Evolutionary conservation across 2,113 vertebrate genomes (phyloP), one percentile per base, ranked within the genome.

Genomic region (Lates calcarifer): DNA sequence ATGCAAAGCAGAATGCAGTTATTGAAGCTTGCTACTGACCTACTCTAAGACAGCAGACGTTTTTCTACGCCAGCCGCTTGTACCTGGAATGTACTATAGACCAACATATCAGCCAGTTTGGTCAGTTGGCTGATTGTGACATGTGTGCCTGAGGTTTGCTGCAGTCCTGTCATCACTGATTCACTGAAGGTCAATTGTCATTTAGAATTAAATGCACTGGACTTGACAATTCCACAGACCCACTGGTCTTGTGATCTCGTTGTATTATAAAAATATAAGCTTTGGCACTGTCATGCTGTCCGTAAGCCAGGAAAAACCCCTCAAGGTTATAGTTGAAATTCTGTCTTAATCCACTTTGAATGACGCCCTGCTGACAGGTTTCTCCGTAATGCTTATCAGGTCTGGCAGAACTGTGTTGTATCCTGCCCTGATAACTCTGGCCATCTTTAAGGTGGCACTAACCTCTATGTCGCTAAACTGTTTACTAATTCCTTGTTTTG

Each of bases 171-270:
- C 88, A 89, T 74, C 84, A 41, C 85, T 78, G 71, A 89, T 91
- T 83, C 84, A 87, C 56, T 91, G 91, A 95, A 94, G 93, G 93
- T 95, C 94, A 94, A 90, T 87, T 93, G 93, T 94, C 93, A 92
- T 88, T 86, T 89, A 86, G 81, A 90, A 88, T 93, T 83, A 90
- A n/a, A n/a, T 63, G 62, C 83, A 60, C 58, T 33, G 62, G 62
- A 93, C 81, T 84, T 90, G 85, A 91, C 90, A 88, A 85, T 83
- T 66, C 64, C 68, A 82, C 68, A 82, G 85, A 89, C 63, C 81
- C 81, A 71, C 67, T 77, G 63, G 86, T 87, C 73, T 82, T 88
- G 29, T 79, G 83, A 85, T 67, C 47, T 79, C 47, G 71, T 78
- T 64, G 74, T 87, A 31, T 68, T 82, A 31, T 71, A 74, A 84